A percentile compares a stretch with the other conserved stretches of the same genome.
Conservation (phyloP, 2,113 vertebrate genomes). For the Anas platyrhynchos region DNA sequence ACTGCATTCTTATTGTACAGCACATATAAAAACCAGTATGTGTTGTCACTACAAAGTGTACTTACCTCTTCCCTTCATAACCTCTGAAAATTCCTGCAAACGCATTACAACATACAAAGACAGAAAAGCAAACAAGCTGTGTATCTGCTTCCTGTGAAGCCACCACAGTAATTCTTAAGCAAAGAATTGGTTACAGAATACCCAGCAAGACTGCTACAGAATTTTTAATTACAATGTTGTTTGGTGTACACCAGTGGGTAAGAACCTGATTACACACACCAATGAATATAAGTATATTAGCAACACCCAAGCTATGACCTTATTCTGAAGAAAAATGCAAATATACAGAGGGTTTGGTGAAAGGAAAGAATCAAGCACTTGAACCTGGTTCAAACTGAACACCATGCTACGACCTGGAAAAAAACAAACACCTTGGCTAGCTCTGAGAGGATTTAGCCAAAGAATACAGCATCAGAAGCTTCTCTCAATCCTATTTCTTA, state of each 20-base stretch:
- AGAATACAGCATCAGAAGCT: not conserved
- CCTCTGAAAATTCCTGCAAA: not conserved
- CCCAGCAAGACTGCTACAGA: not conserved
- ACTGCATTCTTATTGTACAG: not conserved
- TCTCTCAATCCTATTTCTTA: not conserved
- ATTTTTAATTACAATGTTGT: not conserved
- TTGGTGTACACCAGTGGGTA: not conserved
- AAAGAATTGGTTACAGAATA: not conserved
- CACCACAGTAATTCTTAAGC: not conserved
- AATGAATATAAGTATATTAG: not conserved
- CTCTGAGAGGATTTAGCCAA: not conserved
- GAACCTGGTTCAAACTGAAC: not conserved
- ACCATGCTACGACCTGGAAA: not conserved
- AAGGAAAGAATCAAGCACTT: not conserved
- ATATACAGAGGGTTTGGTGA: not conserved
- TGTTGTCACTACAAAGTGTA: not conserved
- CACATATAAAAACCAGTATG: not conserved
- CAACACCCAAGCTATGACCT: not conserved
- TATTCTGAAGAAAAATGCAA: not conserved
- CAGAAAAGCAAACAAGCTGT: not conserved
- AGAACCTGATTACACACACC: not conserved
- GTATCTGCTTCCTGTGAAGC: not conserved
- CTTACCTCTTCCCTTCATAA: not conserved
- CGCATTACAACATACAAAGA: not conserved
- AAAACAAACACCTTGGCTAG: not conserved